Percentiles rank a stretch among this genome's conserved stretches.
Conservation (phyloP, 2,888 invertebrate species). For the Xanthia icteritia region DNA sequence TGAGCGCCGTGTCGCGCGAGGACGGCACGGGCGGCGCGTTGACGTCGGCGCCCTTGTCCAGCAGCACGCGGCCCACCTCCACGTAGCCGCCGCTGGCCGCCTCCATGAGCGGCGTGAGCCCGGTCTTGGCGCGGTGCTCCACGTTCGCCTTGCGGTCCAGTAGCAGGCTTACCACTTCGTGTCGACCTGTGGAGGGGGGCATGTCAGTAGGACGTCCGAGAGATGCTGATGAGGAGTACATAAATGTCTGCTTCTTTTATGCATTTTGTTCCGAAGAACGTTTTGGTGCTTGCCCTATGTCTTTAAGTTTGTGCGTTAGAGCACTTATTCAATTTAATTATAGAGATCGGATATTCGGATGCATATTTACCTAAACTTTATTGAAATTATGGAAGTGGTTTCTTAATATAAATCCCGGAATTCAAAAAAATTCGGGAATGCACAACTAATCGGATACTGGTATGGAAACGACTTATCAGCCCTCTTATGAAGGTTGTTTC, state of each 20-base stretch:
- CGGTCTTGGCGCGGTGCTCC: conserved; percentile 99
- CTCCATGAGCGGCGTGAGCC: conserved; percentile 99
- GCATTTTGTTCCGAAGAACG: neutral
- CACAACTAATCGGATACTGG: too few relatives aligned
- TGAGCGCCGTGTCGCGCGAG: conserved; percentile 99
- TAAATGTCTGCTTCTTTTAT: neutral
- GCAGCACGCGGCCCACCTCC: conserved; percentile 98
- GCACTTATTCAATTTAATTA: too few relatives aligned
- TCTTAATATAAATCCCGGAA: too few relatives aligned
- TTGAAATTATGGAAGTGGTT: too few relatives aligned
- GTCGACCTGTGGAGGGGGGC: conserved; percentile 89
- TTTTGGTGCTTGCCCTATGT: neutral
- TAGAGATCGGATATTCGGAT: too few relatives aligned
- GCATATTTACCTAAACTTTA: too few relatives aligned
- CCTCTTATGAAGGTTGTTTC: too few relatives aligned
- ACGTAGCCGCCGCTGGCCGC: conserved; percentile 99
- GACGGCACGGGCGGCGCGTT: conserved; percentile 99
- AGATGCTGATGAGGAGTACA: neutral
- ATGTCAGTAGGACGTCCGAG: neutral
- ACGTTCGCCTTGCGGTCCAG: conserved; percentile 99
- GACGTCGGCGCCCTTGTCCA: conserved; percentile 99
- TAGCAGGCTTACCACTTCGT: conserved; percentile 99
- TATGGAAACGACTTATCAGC: too few relatives aligned
- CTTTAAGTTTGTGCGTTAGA: too few relatives aligned
- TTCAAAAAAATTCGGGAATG: too few relatives aligned